Percentiles rank a stretch among this genome's conserved stretches.
These are phyloP conservation scores for Agrochola lota DNA, from an alignment of 2,888 invertebrate species.

Conservation along the genomic window DNA sequence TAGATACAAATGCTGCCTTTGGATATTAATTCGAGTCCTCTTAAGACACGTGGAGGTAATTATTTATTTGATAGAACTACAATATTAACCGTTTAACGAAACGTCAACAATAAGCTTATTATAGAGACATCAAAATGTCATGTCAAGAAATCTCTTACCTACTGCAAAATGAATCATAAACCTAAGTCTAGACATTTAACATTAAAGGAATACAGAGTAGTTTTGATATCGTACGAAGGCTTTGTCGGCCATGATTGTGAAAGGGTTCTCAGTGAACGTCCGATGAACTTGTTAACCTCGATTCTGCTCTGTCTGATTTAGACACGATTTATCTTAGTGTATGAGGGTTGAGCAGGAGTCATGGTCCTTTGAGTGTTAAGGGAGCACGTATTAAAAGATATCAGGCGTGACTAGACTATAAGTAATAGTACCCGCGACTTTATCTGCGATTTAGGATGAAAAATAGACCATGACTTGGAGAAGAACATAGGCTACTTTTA, in stretches of 20 bases:
- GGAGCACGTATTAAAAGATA: background rate
- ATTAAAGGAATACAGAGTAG: slow-evolving; percentile 39
- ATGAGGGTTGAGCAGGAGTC: slow-evolving; percentile 10
- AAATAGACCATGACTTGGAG: too few species aligned
- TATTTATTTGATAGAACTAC: background rate
- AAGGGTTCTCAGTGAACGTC: slow-evolving; percentile 64
- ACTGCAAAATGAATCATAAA: slow-evolving; percentile 17
- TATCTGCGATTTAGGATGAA: too few species aligned
- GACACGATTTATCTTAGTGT: slow-evolving; percentile 1
- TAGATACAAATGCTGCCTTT: background rate
- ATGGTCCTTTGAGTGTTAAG: background rate
- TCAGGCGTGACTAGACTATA: background rate
- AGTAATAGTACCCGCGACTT: too few species aligned
- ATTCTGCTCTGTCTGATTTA: slow-evolving; percentile 43
- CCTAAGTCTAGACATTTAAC: slow-evolving; percentile 47
- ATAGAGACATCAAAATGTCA: background rate
- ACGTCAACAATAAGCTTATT: background rate
- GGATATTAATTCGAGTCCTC: background rate
- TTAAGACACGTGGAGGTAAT: background rate
- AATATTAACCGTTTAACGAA: background rate
- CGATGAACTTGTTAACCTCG: slow-evolving; percentile 61
- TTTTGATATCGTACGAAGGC: slow-evolving; percentile 52
- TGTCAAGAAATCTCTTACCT: background rate
- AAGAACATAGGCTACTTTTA: too few species aligned
- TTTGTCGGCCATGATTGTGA: slow-evolving; percentile 63